Conservation (phyloP, 2,113 vertebrate genomes). For the Ptyas mucosa region DNA sequence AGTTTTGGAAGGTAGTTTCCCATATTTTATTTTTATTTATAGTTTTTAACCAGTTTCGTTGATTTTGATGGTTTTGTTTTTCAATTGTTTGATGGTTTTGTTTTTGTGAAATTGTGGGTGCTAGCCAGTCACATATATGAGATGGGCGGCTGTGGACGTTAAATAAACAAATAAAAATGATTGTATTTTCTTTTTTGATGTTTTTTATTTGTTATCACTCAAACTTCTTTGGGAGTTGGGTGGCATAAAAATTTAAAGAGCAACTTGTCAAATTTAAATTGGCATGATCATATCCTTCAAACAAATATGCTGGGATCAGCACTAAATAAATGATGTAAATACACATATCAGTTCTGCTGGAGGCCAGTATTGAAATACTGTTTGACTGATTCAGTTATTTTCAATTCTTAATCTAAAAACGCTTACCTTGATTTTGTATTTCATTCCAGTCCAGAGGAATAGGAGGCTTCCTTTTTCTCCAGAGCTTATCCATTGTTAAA, state of each 20-base stretch:
- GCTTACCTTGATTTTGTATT: slow-evolving; percentile 81
- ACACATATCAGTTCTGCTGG: not conserved
- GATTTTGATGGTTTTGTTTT: not conserved
- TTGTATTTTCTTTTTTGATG: not conserved
- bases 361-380: not conserved
- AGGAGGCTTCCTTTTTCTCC: slow-evolving; percentile 96
- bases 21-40: not conserved
- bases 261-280: not conserved
- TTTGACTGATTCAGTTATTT: not conserved
- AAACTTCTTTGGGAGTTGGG: not conserved
- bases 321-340: not conserved
- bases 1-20: not conserved
- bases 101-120: not conserved
- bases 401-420: not conserved
- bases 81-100: not conserved
- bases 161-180: not conserved
- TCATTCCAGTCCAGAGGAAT: slow-evolving; percentile 89
- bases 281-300: not conserved
- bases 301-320: not conserved
- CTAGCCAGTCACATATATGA: not conserved
- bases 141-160: not conserved
- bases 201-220: not conserved
- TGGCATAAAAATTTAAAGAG: not conserved
- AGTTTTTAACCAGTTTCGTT: not conserved
- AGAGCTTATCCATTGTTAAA: slow-evolving; percentile 97